Evolutionary conservation across 2,797 vertebrate genomes (phyloP).

Genomic region (Ambastaia sidthimunki): DNA sequence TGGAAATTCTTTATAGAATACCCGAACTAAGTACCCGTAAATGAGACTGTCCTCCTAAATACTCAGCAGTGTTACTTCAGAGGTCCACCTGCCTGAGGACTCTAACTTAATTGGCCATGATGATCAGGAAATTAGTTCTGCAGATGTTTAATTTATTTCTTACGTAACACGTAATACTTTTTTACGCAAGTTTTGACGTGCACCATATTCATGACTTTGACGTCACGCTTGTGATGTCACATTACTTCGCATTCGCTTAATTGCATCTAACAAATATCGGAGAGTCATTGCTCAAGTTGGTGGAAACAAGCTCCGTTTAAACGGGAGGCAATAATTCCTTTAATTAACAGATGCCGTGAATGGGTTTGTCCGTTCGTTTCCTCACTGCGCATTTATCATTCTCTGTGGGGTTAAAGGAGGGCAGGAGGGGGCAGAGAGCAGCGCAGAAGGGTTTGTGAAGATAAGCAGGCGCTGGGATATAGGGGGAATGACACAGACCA

Average conservation of each 20-base stretch:
- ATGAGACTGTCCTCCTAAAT: constrained; percentile 71
- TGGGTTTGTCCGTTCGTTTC: constrained; percentile 77
- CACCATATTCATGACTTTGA: neutral
- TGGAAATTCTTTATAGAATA: constrained; percentile 77
- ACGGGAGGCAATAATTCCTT: constrained; percentile 75
- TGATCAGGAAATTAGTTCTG: neutral
- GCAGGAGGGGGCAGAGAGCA: constrained; percentile 55
- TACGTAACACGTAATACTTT: neutral
- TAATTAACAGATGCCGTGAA: constrained; percentile 75
- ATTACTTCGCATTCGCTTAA: constrained; percentile 27
- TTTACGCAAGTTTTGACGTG: neutral
- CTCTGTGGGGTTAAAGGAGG: constrained; percentile 61
- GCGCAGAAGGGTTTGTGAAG: constrained; percentile 75
- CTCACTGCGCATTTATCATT: constrained; percentile 76
- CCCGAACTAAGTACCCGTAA: constrained; percentile 76
- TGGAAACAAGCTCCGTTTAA: constrained; percentile 69
- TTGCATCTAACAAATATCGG: constrained; percentile 38
- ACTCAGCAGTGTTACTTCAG: constrained; percentile 66
- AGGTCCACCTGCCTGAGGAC: constrained; percentile 51
- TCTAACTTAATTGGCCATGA: constrained; percentile 42
- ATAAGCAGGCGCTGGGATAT: constrained; percentile 78
- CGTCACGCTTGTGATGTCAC: constrained; percentile 36
- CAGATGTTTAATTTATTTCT: neutral
- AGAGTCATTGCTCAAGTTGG: constrained; percentile 61
- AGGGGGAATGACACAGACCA: constrained; percentile 81